Evolutionary conservation across 2,797 vertebrate species (phyloP).

Genomic region (Podargus strigoides): DNA sequence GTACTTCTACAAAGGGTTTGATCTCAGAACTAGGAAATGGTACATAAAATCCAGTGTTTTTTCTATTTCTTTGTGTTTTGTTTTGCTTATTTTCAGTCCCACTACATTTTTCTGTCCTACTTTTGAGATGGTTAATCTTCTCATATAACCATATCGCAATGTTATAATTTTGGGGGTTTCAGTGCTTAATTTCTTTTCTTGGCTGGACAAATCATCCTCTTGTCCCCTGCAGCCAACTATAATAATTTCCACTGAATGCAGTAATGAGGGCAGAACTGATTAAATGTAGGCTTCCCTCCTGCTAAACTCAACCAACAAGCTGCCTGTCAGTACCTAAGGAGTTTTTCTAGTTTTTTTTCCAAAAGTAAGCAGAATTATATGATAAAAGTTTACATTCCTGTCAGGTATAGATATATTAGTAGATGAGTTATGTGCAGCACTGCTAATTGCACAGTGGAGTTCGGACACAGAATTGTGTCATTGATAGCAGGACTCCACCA

Average conservation of each 20-base stretch:
- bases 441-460: not conserved
- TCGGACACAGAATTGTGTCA: not conserved
- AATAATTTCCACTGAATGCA: conserved; percentile 49
- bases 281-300: conserved; percentile 36
- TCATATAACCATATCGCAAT: not conserved
- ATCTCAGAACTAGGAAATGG: not conserved
- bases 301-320: conserved; percentile 33
- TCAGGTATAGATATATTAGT: not conserved
- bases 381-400: not conserved
- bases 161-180: not conserved
- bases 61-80: not conserved
- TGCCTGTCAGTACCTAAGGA: not conserved
- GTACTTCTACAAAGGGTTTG: not conserved
- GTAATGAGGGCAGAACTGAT: conserved; percentile 63
- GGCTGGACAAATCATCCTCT: conserved; percentile 46
- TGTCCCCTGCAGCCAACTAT: conserved; percentile 57
- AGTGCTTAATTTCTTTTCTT: conserved; percentile 53
- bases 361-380: not conserved
- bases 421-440: not conserved
- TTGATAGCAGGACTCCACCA: not conserved
- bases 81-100: not conserved
- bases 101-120: not conserved
- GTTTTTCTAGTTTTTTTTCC: not conserved
- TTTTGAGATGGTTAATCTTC: conserved; percentile 23
- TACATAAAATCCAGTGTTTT: not conserved